These are phyloP conservation scores for Dreissena polymorpha DNA, from an alignment of 1,140 invertebrate species.

Conservation along the genomic window DNA sequence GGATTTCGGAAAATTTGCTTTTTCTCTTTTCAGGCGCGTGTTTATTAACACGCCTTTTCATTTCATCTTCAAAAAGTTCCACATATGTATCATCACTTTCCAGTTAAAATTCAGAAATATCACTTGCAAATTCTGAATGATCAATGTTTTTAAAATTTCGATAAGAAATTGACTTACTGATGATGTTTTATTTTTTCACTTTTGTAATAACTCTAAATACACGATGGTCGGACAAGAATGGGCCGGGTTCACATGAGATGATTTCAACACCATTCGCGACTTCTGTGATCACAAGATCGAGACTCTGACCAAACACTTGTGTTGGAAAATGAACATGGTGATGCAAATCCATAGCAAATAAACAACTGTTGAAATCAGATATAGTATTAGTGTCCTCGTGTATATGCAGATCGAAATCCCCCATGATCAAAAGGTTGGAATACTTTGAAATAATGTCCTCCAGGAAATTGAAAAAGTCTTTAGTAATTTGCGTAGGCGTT, in stretches of 20 bases:
- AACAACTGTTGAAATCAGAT: constrained; percentile 16
- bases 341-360: constrained; percentile 7
- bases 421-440: constrained; percentile 44
- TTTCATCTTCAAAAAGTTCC: constrained; percentile 32
- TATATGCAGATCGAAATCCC: constrained; percentile 28
- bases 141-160: constrained; percentile 15
- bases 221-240: constrained; percentile 30
- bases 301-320: constrained; percentile 10
- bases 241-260: constrained; percentile 24
- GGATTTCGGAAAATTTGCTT: constrained; percentile 15
- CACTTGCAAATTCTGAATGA: constrained; percentile 27
- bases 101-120: constrained; percentile 23
- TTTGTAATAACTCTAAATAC: constrained; percentile 12
- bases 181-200: constrained; percentile 21
- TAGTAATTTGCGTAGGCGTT: constrained; percentile 39
- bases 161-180: background rate
- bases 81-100: constrained; percentile 15
- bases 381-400: constrained; percentile 11
- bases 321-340: constrained; percentile 25
- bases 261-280: constrained; percentile 22
- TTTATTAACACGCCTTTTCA: constrained; percentile 14
- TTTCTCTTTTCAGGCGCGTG: constrained; percentile 34
- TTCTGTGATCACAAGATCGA: constrained; percentile 16
- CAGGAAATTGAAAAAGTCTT: constrained; percentile 37
- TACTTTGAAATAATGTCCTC: constrained; percentile 44